Evolutionary conservation across 1,140 invertebrate species (phyloP), one percentile per base, ranked within the genome.

Genomic region (Plodia interpunctella): DNA sequence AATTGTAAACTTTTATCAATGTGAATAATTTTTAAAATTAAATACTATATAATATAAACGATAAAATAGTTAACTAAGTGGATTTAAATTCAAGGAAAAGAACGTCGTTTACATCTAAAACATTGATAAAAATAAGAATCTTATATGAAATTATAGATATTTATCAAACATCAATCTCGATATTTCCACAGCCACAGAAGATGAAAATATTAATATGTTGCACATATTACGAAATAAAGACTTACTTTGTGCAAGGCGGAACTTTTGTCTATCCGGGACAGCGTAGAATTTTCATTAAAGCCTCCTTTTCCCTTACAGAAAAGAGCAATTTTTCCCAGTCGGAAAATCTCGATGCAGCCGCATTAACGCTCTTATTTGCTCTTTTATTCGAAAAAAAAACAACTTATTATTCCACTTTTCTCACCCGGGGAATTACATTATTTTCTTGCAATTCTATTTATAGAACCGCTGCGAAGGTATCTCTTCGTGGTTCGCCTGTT

Each of bases 361-460:
- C 80, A 83, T 88, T 88, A 86, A 78, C 76, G 81, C 78, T 84
- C 83, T 85, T 81, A 85, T 86, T 88, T 85, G 77, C 75, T 86
- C 80, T 86, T 70, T 82, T 85, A 80, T 78, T 80, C 75, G 80
- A 80, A 86, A 86, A 55, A 88, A 85, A 86, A 86, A 55, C 86
- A 85, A 85, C 83, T 85, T 85, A 88, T 88, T 85, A 86, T 88
- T 86, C 75, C 76, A 80, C 74, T 82, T 80, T 75, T 79, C 76
- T 85, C 76, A 82, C 77, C 74, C 76, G 67, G 67, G 66, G 74
- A 83, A 85, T 86, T 83, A 80, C 78, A 78, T 84, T 86, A 84
- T 80, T 82, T 72, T 78, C 74, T 78, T 73, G 71, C 68, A 73
- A 62, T 81, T 85, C 72, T 80, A 76, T 70, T 74, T 70, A 66